A percentile compares a stretch with the other conserved stretches of the same genome.
Evolutionary conservation across 2,113 vertebrate species (phyloP).

Genomic region (Ameiurus melas): DNA sequence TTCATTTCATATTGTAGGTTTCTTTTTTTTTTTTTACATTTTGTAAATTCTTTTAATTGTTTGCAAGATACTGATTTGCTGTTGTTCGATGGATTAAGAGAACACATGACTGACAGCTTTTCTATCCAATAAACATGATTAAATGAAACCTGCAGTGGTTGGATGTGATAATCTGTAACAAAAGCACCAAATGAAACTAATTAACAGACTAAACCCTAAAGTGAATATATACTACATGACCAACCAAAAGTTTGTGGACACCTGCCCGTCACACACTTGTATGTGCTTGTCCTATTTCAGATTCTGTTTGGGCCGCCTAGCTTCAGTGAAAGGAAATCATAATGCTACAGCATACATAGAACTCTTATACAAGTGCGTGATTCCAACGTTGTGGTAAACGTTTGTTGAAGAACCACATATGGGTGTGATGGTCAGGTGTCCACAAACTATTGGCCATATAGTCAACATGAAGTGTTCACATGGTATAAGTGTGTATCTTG

Average conservation of each 20-base stretch:
- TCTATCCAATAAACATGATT: neutral
- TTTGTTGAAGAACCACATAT: too few relatives aligned
- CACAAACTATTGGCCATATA: too few relatives aligned
- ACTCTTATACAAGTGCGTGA: too few relatives aligned
- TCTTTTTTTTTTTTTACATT: constrained; percentile 39
- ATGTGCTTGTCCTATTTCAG: too few relatives aligned
- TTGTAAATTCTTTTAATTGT: constrained; percentile 40
- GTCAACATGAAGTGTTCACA: too few relatives aligned
- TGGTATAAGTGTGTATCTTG: too few relatives aligned
- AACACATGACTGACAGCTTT: neutral
- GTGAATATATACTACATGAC: neutral
- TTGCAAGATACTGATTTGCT: constrained; percentile 2
- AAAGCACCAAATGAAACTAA: neutral
- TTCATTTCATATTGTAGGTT: neutral
- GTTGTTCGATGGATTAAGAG: neutral
- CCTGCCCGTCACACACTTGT: neutral
- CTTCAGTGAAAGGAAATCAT: too few relatives aligned
- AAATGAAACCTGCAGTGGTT: neutral
- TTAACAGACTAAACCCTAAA: neutral
- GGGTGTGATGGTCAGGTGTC: too few relatives aligned
- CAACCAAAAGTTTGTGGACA: neutral
- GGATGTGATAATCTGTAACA: neutral
- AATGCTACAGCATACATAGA: too few relatives aligned
- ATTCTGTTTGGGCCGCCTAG: too few relatives aligned
- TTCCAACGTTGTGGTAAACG: too few relatives aligned